These are phyloP conservation scores for Melanotaenia boesemani DNA, from an alignment of 2,797 vertebrate species.

Conservation along the genomic window DNA sequence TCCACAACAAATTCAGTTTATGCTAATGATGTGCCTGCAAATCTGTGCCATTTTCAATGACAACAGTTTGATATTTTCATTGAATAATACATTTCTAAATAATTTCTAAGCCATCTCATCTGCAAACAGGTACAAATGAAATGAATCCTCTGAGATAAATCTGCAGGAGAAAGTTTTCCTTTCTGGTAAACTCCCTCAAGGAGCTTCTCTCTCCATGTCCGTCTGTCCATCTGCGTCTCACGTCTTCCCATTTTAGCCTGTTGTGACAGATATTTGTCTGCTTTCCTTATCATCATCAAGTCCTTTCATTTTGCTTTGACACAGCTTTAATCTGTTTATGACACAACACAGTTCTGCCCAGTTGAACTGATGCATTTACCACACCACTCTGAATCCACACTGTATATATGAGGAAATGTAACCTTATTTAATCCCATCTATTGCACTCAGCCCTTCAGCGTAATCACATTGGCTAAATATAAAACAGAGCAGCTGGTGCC, in stretches of 20 bases:
- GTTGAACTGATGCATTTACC: neutral
- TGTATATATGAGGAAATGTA: neutral
- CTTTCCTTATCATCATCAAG: slow-evolving; percentile 20
- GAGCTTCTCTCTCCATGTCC: slow-evolving; percentile 29
- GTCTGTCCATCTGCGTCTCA: slow-evolving; percentile 15
- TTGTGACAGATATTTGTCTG: slow-evolving; percentile 47
- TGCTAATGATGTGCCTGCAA: slow-evolving; percentile 14
- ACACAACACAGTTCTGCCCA: slow-evolving; percentile 9
- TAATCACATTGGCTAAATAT: slow-evolving; percentile 41
- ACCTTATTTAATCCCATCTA: neutral
- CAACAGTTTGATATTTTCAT: neutral
- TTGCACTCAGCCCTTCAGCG: slow-evolving; percentile 22
- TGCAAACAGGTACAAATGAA: neutral
- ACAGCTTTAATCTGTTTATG: too few relatives aligned
- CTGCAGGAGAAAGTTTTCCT: slow-evolving; percentile 23
- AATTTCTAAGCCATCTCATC: neutral
- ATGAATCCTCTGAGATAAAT: neutral
- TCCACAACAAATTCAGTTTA: slow-evolving; percentile 26
- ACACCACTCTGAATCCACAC: neutral
- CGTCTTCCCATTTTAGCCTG: slow-evolving; percentile 28
- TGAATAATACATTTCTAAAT: too few relatives aligned
- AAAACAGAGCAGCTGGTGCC: slow-evolving; percentile 36
- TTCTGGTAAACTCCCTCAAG: slow-evolving; percentile 42
- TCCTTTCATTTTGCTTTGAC: slow-evolving; percentile 22
- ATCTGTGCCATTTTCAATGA: neutral